Evolutionary conservation across 2,113 vertebrate genomes (phyloP).

Genomic region (Silurus glanis): DNA sequence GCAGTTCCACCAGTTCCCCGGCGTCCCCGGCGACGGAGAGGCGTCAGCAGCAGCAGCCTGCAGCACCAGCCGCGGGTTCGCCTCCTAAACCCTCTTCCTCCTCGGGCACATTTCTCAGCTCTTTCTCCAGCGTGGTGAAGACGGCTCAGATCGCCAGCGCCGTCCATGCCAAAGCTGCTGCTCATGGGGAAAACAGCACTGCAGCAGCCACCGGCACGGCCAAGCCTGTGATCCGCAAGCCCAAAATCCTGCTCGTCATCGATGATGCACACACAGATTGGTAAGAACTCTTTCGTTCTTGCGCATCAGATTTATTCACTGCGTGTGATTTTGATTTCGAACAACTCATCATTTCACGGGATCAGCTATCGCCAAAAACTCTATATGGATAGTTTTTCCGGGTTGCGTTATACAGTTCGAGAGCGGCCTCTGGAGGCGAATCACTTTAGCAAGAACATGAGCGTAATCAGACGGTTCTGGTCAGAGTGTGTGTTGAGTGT

Average conservation of each 20-base stretch:
- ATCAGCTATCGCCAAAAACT: too few relatives aligned
- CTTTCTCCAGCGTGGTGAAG: conserved; percentile 93
- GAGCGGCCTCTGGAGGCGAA: too few relatives aligned
- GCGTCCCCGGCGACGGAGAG: conserved; percentile 83
- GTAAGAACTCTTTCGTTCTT: conserved; percentile 70
- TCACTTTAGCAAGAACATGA: too few relatives aligned
- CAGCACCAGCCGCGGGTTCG: conserved; percentile 36
- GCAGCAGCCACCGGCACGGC: conserved; percentile 47
- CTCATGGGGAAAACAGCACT: conserved; percentile 72
- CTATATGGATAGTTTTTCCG: too few relatives aligned
- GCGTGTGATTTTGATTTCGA: too few relatives aligned
- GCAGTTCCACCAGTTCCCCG: conserved; percentile 83
- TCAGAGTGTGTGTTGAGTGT: too few relatives aligned
- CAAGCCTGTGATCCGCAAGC: conserved; percentile 77
- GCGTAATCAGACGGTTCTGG: too few relatives aligned
- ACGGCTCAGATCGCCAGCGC: conserved; percentile 80
- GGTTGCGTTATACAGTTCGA: too few relatives aligned
- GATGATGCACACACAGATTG: conserved; percentile 92
- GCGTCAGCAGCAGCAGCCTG: conserved; percentile 72
- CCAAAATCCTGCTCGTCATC: conserved; percentile 86
- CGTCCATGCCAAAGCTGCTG: conserved; percentile 77
- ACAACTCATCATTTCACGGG: too few relatives aligned
- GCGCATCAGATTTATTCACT: too few relatives aligned
- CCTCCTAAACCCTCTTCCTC: conserved; percentile 58
- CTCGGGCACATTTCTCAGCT: conserved; percentile 85